Percentiles rank a stretch among this genome's conserved stretches.
Evolutionary conservation across 2,888 invertebrate genomes (phyloP).

Genomic region (Eudasyphora cyanicolor): DNA sequence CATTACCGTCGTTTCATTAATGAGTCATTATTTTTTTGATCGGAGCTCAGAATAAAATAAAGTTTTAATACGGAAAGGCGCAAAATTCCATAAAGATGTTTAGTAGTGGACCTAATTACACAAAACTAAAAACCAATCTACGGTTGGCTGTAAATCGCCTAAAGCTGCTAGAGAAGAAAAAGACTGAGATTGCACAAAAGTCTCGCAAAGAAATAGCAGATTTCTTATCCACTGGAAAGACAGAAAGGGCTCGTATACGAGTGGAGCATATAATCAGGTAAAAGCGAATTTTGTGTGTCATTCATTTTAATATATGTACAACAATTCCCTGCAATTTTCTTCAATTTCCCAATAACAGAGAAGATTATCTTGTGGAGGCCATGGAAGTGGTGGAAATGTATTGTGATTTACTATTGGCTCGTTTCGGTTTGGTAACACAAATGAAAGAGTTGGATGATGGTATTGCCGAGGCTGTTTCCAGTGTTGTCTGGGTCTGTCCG

Average conservation of each 20-base stretch:
- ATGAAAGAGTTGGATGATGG: conserved; percentile 98
- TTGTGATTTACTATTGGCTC: conserved; percentile 96
- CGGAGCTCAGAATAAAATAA: neutral
- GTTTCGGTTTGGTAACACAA: conserved; percentile 97
- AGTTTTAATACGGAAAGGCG: too few relatives aligned
- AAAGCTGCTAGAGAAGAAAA: conserved; percentile 97
- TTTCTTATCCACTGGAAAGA: conserved; percentile 92
- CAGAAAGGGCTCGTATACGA: conserved; percentile 95
- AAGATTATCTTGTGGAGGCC: conserved; percentile 99
- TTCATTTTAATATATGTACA: too few relatives aligned
- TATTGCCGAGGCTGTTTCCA: conserved; percentile 96
- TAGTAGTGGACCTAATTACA: conserved; percentile 94
- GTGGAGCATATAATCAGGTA: conserved; percentile 98
- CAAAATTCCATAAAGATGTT: conserved; percentile 89
- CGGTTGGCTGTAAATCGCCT: conserved; percentile 95
- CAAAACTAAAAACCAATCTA: conserved; percentile 97
- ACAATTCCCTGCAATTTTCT: neutral
- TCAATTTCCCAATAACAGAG: conserved; percentile 82
- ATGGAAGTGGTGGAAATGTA: conserved; percentile 99
- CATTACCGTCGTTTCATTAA: neutral
- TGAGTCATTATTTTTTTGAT: conserved; percentile 25
- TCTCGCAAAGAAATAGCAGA: conserved; percentile 97
- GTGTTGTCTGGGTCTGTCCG: conserved; percentile 95
- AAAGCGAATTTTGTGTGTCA: neutral
- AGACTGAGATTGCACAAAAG: conserved; percentile 97